phyloP scores from a whole-genome alignment of 2,888 invertebrate genomes.

The Polyommatus icarus region DNA sequence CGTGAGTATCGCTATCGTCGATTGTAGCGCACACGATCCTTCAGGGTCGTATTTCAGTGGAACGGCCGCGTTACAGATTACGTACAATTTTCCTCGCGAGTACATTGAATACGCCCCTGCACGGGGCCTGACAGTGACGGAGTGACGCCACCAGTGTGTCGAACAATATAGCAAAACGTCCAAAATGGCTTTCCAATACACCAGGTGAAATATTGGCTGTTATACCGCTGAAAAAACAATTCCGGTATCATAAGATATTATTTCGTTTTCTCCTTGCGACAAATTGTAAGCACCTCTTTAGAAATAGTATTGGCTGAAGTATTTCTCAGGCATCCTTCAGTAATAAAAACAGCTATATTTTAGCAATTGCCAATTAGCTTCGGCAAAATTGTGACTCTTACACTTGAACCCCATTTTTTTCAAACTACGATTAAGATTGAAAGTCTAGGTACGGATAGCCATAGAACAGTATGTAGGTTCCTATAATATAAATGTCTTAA shows the following conservation, averaged over 20 bases:
- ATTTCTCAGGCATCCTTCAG: neutral
- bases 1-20: conserved; percentile 54
- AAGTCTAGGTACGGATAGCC: too few species aligned
- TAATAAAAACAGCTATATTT: neutral
- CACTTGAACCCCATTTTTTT: too few species aligned
- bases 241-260: neutral
- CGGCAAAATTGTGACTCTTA: too few species aligned
- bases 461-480: too few species aligned
- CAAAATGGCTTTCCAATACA: conserved; percentile 21
- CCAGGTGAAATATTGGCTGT: conserved; percentile 24
- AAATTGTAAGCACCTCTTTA: neutral
- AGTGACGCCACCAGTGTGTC: conserved; percentile 27
- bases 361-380: too few species aligned
- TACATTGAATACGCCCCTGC: conserved; percentile 53
- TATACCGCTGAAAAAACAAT: conserved; percentile 4
- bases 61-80: conserved; percentile 68
- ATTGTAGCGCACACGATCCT: conserved; percentile 61
- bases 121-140: conserved; percentile 34
- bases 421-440: too few species aligned
- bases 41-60: conserved; percentile 63
- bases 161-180: conserved; percentile 33
- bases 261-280: neutral
- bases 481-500: neutral
- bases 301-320: too few species aligned
- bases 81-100: conserved; percentile 61